These are phyloP conservation scores for Petaurus breviceps DNA, from an alignment of 2,113 vertebrate species.

Conservation along the genomic window DNA sequence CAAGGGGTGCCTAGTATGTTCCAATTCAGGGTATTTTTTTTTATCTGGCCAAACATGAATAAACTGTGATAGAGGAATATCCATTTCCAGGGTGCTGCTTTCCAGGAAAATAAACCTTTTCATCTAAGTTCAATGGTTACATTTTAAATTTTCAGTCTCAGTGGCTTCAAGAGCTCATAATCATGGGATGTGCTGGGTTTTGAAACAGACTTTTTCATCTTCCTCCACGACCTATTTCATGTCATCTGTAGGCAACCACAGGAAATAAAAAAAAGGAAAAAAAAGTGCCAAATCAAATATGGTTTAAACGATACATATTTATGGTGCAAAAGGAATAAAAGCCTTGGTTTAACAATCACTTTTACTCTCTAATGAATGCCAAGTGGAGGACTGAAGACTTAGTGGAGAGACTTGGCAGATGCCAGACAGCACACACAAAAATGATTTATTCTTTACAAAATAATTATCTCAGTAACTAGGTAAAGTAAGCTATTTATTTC, in stretches of 20 bases:
- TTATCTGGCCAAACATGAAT: conserved; percentile 10
- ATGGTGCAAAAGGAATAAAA: not conserved
- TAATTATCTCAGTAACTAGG: not conserved
- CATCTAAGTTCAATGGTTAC: conserved; percentile 19
- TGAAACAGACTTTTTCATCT: conserved; percentile 42
- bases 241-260: not conserved
- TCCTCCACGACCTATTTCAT: conserved; percentile 23
- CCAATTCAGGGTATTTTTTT: conserved; percentile 7
- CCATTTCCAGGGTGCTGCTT: not conserved
- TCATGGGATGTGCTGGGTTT: not conserved
- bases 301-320: not conserved
- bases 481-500: conserved; percentile 16
- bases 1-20: not conserved
- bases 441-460: conserved; percentile 6
- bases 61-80: not conserved
- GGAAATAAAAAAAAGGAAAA: conserved; percentile 11
- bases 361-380: conserved; percentile 16
- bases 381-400: not conserved
- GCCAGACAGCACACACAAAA: not conserved
- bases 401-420: not conserved
- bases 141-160: conserved; percentile 33
- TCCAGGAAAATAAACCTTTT: conserved; percentile 25
- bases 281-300: conserved; percentile 25
- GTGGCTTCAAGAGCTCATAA: conserved; percentile 14
- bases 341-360: not conserved